Conservation (phyloP, 2,797 vertebrate genomes). For the Columba guinea region DNA sequence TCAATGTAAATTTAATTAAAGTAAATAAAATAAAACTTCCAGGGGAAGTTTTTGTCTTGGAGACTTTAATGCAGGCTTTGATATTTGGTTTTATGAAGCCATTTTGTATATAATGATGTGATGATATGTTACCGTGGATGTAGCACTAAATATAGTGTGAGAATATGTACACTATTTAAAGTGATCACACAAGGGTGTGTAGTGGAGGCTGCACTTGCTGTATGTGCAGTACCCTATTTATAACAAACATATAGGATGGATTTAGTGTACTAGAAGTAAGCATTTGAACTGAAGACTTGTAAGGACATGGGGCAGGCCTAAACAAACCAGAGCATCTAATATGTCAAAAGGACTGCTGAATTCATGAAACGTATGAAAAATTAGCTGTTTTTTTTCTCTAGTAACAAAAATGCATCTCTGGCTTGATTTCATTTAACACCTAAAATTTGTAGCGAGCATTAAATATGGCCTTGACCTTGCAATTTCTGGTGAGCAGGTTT, state of each 20-base stretch:
- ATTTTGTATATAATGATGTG: slow-evolving; percentile 56
- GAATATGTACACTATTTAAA: slow-evolving; percentile 62
- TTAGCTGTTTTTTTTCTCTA: not conserved
- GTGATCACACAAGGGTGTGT: slow-evolving; percentile 39
- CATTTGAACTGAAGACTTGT: slow-evolving; percentile 22
- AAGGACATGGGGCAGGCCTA: not conserved
- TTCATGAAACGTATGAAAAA: not conserved
- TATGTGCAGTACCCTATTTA: slow-evolving; percentile 66
- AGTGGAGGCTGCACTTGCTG: slow-evolving; percentile 29
- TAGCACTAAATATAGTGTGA: slow-evolving; percentile 66
- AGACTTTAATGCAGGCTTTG: not conserved
- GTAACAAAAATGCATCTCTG: not conserved
- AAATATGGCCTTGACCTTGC: not conserved
- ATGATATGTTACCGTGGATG: slow-evolving; percentile 59
- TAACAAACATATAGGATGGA: slow-evolving; percentile 65
- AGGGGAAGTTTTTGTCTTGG: not conserved
- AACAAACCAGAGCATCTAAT: not conserved
- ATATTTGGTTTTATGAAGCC: slow-evolving; percentile 43
- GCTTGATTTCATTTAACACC: not conserved
- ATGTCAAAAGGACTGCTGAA: not conserved
- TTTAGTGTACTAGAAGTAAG: slow-evolving; percentile 58
- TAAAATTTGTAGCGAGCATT: not conserved
- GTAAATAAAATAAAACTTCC: not conserved
- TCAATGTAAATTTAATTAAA: not conserved
- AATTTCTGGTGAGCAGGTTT: not conserved